Evolutionary conservation across 2,888 invertebrate genomes (phyloP).

Genomic region (Leptogaster cylindrica): DNA sequence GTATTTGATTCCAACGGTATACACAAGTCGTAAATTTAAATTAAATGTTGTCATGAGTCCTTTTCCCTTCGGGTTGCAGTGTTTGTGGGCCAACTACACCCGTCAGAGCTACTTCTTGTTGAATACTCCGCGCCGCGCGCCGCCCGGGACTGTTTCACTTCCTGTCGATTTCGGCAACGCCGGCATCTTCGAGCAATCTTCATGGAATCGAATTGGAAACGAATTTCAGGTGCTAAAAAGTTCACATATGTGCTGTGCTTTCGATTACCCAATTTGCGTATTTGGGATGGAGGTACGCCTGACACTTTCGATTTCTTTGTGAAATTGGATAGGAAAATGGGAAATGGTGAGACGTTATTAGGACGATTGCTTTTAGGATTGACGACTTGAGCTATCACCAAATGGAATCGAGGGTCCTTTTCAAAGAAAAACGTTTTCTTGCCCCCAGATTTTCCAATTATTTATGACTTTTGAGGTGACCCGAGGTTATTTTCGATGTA

Average conservation of each 20-base stretch:
- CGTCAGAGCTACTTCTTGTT: background rate
- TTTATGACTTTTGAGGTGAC: conserved; percentile 39
- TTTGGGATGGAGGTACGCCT: conserved; percentile 36
- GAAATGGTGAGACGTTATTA: conserved; percentile 39
- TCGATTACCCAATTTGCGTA: conserved; percentile 41
- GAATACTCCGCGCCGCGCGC: background rate
- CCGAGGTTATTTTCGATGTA: conserved; percentile 25
- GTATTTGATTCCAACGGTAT: conserved; percentile 37
- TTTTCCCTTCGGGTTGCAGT: background rate
- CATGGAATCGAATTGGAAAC: conserved; percentile 38
- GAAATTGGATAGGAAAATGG: conserved; percentile 40
- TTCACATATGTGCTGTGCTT: conserved; percentile 40
- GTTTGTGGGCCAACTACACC: background rate
- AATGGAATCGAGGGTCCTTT: conserved; percentile 38
- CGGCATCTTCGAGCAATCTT: conserved; percentile 31
- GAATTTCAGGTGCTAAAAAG: conserved; percentile 41
- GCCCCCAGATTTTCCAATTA: conserved; percentile 38
- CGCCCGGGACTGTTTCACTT: background rate
- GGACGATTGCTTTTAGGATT: conserved; percentile 40
- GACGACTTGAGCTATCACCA: conserved; percentile 40
- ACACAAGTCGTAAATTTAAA: conserved; percentile 35
- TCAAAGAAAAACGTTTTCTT: conserved; percentile 31
- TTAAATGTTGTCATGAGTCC: conserved; percentile 28
- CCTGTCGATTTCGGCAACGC: background rate
- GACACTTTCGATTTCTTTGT: conserved; percentile 40